Evolutionary conservation across 2,113 vertebrate genomes (phyloP).

Genomic region (Gymnocephalus cernua): DNA sequence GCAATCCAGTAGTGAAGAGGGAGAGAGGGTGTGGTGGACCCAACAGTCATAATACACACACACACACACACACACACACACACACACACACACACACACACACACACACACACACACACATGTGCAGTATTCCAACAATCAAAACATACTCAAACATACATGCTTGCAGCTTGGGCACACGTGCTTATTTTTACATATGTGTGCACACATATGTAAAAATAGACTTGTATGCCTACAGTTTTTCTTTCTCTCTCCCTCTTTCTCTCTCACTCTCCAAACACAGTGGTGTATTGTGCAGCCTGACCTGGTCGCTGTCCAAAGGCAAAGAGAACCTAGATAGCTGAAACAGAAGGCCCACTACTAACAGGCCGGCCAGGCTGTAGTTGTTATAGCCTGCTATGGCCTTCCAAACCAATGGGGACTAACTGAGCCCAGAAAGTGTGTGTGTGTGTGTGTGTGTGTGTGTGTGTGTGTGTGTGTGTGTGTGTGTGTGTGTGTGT

Average conservation of each 20-base stretch:
- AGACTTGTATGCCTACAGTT: conserved; percentile 40
- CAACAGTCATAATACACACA: conserved; percentile 15
- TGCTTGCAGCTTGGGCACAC: conserved; percentile 19
- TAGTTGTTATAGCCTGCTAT: conserved; percentile 67
- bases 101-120: not conserved
- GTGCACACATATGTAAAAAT: conserved; percentile 29
- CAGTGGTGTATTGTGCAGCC: conserved; percentile 81
- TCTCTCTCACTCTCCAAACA: conserved; percentile 55
- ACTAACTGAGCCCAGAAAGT: conserved; percentile 57
- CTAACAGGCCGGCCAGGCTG: conserved; percentile 67
- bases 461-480: conserved; percentile 8
- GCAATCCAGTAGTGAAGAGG: conserved; percentile 17
- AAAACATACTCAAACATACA: conserved; percentile 30
- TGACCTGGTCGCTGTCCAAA: conserved; percentile 75
- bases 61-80: not conserved
- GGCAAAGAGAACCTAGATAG: conserved; percentile 81
- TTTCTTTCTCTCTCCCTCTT: conserved; percentile 16
- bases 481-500: not conserved
- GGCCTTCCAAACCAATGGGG: conserved; percentile 75
- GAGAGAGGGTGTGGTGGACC: conserved; percentile 22
- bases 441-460: conserved; percentile 11
- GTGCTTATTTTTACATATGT: conserved; percentile 34
- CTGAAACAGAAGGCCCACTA: conserved; percentile 78
- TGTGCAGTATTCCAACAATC: conserved; percentile 23
- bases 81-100: not conserved